A percentile compares a stretch with the other conserved stretches of the same genome.
Conservation (phyloP, 2,113 vertebrate genomes). For the Scomber scombrus region DNA sequence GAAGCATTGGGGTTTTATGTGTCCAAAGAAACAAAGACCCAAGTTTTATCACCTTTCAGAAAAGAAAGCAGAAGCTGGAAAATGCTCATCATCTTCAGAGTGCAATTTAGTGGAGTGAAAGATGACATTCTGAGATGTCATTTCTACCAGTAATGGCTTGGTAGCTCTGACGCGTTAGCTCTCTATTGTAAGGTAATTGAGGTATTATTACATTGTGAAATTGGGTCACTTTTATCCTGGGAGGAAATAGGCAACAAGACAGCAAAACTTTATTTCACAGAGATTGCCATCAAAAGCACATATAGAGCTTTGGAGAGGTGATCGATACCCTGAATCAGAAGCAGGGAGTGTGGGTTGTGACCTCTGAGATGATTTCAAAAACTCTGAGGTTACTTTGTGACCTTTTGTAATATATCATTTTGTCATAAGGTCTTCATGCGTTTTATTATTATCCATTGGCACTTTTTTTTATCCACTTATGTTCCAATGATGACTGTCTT, state of each 20-base stretch:
- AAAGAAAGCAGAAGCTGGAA: conserved; percentile 26
- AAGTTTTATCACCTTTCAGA: conserved; percentile 20
- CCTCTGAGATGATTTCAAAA: conserved; percentile 61
- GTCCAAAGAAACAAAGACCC: not conserved
- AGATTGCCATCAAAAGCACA: conserved; percentile 70
- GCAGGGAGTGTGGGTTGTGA: conserved; percentile 39
- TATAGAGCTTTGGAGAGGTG: conserved; percentile 50
- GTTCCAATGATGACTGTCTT: not conserved
- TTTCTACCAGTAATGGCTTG: conserved; percentile 65
- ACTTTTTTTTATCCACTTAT: not conserved
- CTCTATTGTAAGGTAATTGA: conserved; percentile 75
- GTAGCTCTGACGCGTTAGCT: conserved; percentile 42
- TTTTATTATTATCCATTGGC: not conserved
- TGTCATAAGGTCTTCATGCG: conserved; percentile 10
- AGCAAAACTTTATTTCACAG: conserved; percentile 46
- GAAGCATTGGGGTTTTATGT: conserved; percentile 1
- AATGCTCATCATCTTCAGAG: conserved; percentile 48
- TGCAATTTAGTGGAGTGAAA: conserved; percentile 46
- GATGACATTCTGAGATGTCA: conserved; percentile 66
- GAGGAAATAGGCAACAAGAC: conserved; percentile 64
- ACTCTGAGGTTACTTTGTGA: conserved; percentile 6
- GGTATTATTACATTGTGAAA: conserved; percentile 75
- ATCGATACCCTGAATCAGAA: conserved; percentile 63
- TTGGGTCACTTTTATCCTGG: conserved; percentile 67
- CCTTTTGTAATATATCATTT: conserved; percentile 48